Percentiles rank a stretch among this genome's conserved stretches.
Evolutionary conservation across 2,797 vertebrate genomes (phyloP).

Genomic region (Pempheris klunzingeri): DNA sequence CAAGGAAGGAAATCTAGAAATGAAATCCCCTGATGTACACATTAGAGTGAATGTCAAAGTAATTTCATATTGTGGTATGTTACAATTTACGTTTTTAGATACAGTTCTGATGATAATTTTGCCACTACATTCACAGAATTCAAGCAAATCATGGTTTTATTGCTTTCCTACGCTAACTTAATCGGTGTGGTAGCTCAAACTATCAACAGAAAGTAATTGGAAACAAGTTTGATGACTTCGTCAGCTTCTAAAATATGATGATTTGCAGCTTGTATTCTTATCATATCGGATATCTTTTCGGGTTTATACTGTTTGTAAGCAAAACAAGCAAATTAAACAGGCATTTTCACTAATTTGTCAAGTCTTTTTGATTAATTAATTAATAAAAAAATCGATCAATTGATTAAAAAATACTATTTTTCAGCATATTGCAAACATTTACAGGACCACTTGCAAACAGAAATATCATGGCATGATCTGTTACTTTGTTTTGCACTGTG

Average conservation of each 20-base stretch:
- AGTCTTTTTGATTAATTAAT: too few relatives aligned
- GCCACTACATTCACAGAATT: background rate
- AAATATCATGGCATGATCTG: background rate
- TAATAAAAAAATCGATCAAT: too few relatives aligned
- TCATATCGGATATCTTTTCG: too few relatives aligned
- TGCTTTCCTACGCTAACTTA: background rate
- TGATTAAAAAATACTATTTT: too few relatives aligned
- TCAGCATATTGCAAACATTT: background rate
- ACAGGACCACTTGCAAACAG: background rate
- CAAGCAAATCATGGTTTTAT: too few relatives aligned
- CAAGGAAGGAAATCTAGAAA: background rate
- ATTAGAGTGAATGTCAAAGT: background rate
- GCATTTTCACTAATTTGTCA: too few relatives aligned
- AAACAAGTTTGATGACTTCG: too few relatives aligned
- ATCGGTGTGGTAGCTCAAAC: background rate
- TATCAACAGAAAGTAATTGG: too few relatives aligned
- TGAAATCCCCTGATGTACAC: background rate
- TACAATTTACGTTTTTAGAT: background rate
- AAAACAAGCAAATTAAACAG: too few relatives aligned
- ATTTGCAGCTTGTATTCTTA: too few relatives aligned
- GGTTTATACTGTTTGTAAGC: too few relatives aligned
- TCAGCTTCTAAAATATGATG: too few relatives aligned
- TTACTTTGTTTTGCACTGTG: background rate
- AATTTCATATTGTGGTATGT: background rate
- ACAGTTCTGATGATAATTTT: background rate